Evolutionary conservation across 2,888 invertebrate genomes (phyloP).

Genomic region (Acanthosepion esculentum): DNA sequence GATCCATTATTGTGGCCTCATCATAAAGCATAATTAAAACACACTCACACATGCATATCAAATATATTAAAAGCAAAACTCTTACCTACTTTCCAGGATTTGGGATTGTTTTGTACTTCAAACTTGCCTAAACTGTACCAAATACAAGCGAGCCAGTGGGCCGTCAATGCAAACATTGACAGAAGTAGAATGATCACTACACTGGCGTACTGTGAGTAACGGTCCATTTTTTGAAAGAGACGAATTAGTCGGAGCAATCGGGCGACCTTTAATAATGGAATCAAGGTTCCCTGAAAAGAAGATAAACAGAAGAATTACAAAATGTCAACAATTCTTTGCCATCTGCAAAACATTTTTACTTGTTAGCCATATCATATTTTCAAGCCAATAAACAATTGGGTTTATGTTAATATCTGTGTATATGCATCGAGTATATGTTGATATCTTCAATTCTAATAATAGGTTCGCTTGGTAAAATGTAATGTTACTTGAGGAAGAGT

Average conservation of each 20-base stretch:
- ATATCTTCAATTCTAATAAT: too few species aligned
- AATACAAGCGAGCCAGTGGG: constrained; percentile 97
- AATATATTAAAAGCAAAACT: background rate
- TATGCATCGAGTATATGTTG: too few species aligned
- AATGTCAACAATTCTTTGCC: too few species aligned
- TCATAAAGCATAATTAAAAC: too few species aligned
- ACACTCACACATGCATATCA: background rate
- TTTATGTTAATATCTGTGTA: too few species aligned
- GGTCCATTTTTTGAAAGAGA: constrained; percentile 94
- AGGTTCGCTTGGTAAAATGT: too few species aligned
- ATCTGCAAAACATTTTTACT: too few species aligned
- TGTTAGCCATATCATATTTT: too few species aligned
- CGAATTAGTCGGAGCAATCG: constrained; percentile 90
- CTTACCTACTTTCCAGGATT: constrained; percentile 89
- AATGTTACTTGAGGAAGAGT: too few species aligned
- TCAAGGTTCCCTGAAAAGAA: constrained; percentile 74
- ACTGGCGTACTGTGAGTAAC: constrained; percentile 96
- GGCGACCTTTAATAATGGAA: constrained; percentile 94
- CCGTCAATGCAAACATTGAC: constrained; percentile 93
- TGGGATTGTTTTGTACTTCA: constrained; percentile 82
- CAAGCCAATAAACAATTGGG: too few species aligned
- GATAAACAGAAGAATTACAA: background rate
- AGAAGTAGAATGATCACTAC: constrained; percentile 94
- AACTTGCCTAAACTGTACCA: constrained; percentile 97
- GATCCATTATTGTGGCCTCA: too few species aligned